Evolutionary conservation across 1,140 invertebrate species (phyloP), one percentile per base, ranked within the genome.

Genomic region (Anadara kagoshimensis): DNA sequence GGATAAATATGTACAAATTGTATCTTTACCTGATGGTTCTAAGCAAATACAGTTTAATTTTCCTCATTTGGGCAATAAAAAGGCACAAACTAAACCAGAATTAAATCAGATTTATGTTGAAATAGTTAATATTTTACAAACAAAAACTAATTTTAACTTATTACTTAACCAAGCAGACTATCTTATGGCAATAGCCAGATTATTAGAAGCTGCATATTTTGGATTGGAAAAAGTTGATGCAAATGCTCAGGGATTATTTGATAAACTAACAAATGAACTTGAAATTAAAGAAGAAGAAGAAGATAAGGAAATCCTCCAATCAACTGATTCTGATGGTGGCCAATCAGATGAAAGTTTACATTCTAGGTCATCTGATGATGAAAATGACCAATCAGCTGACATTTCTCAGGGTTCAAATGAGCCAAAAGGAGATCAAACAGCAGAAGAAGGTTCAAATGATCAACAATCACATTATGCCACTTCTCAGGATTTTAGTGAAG

Each of bases 61-160:
- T 70, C 65, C 79, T 65, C 68, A 81, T 36, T 29, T 79, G 12
- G 22, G 51, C 0, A 49, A 65, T 47, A 58, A 57, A 43, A 59
- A n/a, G 24, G 57, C 20, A 14, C 69, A 24, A 49, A 69, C 11
- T 72, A 26, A 41, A 57, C 83, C 83, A 56, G 67, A 80, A 43
- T 51, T 85, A 7, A 82, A 83, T 76, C 75, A 85, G 56, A 75
- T 87, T n/a, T 87, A 85, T 71, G 69, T 81, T 29, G 74, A 85
- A 43, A 56, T 85, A 8, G 76, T 83, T 5, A 56, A 77, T 22
- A 73, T 80, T 49, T 47, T 87, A 22, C 66, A 80, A 51, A 72
- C 80, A 43, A 78, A 74, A 43, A 85, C 85, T 36, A 87, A 87
- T 73, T 82, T 87, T 61, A 63, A 75, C 7, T 43, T 67, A 11